These are phyloP conservation scores for Nibea albiflora DNA, from an alignment of 2,113 vertebrate genomes.

Conservation along the genomic window DNA sequence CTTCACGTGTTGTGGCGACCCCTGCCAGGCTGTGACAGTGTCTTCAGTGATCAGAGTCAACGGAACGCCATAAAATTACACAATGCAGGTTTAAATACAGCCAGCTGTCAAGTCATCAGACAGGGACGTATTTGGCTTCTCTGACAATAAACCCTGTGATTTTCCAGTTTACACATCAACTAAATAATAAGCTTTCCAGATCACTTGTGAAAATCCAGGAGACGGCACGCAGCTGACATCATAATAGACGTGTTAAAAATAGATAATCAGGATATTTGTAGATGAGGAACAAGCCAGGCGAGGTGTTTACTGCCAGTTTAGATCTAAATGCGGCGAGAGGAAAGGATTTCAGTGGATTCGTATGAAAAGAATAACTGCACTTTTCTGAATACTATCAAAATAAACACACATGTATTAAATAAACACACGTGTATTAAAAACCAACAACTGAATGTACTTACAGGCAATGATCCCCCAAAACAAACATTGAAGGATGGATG, in stretches of 20 bases:
- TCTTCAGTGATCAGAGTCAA: neutral
- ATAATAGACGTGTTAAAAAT: conserved; percentile 1
- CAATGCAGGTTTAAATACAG: neutral
- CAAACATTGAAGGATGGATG: too few relatives aligned
- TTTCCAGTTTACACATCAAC: neutral
- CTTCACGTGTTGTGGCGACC: too few relatives aligned
- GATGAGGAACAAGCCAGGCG: neutral
- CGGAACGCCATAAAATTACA: neutral
- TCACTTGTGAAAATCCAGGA: neutral
- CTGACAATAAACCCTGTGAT: neutral
- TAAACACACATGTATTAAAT: too few relatives aligned
- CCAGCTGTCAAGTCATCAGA: neutral
- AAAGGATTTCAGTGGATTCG: neutral
- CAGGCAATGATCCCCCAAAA: too few relatives aligned
- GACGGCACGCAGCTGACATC: neutral
- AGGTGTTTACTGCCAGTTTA: neutral
- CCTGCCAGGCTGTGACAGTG: too few relatives aligned
- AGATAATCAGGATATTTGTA: neutral
- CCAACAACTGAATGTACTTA: too few relatives aligned
- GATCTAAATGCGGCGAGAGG: neutral
- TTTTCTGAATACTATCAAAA: too few relatives aligned
- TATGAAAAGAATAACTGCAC: too few relatives aligned
- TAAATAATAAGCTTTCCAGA: neutral
- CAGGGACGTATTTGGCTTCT: neutral
- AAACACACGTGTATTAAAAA: too few relatives aligned